These are phyloP conservation scores for Xanthia togata DNA, from an alignment of 2,888 invertebrate species.

Conservation along the genomic window DNA sequence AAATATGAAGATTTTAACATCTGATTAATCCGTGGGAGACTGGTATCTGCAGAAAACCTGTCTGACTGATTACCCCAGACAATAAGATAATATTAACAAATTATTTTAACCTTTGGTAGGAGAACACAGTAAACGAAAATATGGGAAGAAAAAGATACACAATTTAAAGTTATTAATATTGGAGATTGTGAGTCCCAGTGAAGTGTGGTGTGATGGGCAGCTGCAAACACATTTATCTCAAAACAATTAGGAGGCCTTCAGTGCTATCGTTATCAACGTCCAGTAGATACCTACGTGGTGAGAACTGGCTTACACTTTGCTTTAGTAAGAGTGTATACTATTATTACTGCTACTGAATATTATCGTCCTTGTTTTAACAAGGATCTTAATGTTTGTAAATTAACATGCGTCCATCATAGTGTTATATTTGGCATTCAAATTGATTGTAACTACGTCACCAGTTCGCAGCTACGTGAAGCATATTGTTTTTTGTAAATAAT, in stretches of 20 bases:
- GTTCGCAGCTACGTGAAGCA: neutral
- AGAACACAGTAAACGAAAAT: too few species aligned
- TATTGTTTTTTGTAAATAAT: slow-evolving; percentile 28
- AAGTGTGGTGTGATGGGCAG: neutral
- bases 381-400: slow-evolving; percentile 16
- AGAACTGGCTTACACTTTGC: neutral
- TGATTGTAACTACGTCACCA: slow-evolving; percentile 13
- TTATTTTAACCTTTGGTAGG: too few species aligned
- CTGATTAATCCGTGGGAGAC: too few species aligned
- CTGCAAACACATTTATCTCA: neutral
- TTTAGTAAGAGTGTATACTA: neutral
- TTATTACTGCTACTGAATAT: too few species aligned
- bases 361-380: neutral
- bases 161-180: too few species aligned
- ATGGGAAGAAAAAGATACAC: too few species aligned
- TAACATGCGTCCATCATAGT: neutral
- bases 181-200: too few species aligned
- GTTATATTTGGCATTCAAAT: slow-evolving; percentile 23
- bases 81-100: too few species aligned
- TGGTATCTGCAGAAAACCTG: too few species aligned
- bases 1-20: too few species aligned
- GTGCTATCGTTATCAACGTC: neutral
- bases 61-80: too few species aligned
- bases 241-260: neutral
- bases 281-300: neutral